Evolutionary conservation across 2,888 invertebrate genomes (phyloP).

Genomic region (Melieria picta): DNA sequence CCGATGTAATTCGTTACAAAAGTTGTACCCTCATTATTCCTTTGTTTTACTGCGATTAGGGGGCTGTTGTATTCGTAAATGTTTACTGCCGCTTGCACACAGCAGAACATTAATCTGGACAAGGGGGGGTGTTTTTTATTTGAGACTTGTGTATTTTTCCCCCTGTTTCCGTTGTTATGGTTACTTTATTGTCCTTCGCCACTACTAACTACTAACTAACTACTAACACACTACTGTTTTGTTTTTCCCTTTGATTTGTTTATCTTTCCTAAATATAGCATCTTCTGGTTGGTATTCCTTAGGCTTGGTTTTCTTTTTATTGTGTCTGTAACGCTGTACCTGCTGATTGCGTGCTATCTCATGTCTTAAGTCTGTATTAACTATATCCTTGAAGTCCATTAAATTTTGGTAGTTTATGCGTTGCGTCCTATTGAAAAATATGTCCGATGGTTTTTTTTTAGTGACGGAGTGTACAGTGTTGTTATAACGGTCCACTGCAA

Average conservation of each 20-base stretch:
- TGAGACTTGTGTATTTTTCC: too few relatives aligned
- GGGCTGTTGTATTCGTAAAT: conserved; percentile 36
- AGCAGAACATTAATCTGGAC: conserved; percentile 9
- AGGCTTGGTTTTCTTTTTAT: conserved; percentile 31
- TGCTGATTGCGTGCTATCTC: conserved; percentile 40
- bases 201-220: too few relatives aligned
- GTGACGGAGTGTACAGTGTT: conserved; percentile 42
- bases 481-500: conserved; percentile 42
- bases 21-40: too few relatives aligned
- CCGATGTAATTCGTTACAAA: too few relatives aligned
- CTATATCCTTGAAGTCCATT: conserved; percentile 36
- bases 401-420: conserved; percentile 41
- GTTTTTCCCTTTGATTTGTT: too few relatives aligned
- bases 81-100: conserved; percentile 19
- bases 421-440: conserved; percentile 41
- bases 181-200: too few relatives aligned
- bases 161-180: too few relatives aligned
- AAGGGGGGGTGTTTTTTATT: not conserved
- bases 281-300: conserved; percentile 30
- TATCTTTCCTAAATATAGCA: too few relatives aligned
- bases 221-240: too few relatives aligned
- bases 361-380: conserved; percentile 35
- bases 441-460: conserved; percentile 34
- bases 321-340: conserved; percentile 27
- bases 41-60: conserved; percentile 32